Evolutionary conservation across 2,888 invertebrate species (phyloP).

Genomic region (Yponomeuta sedellus): DNA sequence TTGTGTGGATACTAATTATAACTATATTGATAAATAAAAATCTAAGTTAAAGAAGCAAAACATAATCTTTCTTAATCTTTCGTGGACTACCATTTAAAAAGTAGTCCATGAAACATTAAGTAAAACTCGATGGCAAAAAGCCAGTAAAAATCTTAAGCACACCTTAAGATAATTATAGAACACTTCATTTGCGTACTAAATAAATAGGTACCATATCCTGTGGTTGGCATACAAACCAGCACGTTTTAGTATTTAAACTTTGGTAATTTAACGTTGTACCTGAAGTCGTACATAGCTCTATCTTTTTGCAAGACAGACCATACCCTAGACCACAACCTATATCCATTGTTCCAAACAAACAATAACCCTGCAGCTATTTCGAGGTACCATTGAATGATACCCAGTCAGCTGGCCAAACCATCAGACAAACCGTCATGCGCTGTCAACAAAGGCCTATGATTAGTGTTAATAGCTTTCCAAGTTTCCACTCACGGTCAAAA

Average conservation of each 20-base stretch:
- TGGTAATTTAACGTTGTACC: neutral
- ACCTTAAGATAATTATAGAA: neutral
- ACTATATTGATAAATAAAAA: too few relatives aligned
- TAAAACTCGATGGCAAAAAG: too few relatives aligned
- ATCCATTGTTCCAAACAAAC: neutral
- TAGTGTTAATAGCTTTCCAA: conserved; percentile 35
- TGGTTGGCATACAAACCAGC: neutral
- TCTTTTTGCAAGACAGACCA: neutral
- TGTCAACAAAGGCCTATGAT: conserved; percentile 6
- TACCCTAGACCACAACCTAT: neutral
- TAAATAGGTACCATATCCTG: neutral
- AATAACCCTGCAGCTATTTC: neutral
- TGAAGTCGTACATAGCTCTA: neutral
- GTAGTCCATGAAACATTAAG: too few relatives aligned
- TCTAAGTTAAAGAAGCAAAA: too few relatives aligned
- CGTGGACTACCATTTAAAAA: too few relatives aligned
- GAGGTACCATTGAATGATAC: neutral
- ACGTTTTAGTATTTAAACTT: neutral
- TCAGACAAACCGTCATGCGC: too few relatives aligned
- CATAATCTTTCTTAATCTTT: too few relatives aligned
- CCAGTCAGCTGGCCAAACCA: too few relatives aligned
- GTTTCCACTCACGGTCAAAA: conserved; percentile 25
- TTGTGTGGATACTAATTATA: too few relatives aligned
- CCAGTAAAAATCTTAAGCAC: neutral
- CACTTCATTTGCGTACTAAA: neutral